phyloP scores from a whole-genome alignment of 2,797 vertebrate species.

The Todus mexicanus region DNA sequence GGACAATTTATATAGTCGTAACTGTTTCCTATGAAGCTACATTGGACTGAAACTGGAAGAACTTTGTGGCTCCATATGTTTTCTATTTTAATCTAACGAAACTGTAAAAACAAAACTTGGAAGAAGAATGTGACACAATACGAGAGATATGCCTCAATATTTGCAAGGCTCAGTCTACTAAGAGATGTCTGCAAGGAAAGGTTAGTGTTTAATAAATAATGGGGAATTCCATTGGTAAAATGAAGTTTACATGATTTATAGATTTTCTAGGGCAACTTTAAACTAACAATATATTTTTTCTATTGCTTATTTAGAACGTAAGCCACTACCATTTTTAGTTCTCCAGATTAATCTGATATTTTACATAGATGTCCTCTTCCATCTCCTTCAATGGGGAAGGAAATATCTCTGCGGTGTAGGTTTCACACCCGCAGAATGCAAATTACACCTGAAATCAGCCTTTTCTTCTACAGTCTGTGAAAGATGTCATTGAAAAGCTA shows the following conservation, averaged over 20 bases:
- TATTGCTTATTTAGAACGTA: neutral
- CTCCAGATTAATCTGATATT: neutral
- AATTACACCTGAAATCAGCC: neutral
- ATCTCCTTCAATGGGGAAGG: neutral
- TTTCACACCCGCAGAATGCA: neutral
- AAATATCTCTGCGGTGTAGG: neutral
- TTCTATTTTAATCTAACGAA: constrained; percentile 21
- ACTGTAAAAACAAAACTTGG: neutral
- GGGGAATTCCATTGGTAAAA: constrained; percentile 6
- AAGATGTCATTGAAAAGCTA: neutral
- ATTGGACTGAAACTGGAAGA: neutral
- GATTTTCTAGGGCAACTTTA: neutral
- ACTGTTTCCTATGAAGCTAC: neutral
- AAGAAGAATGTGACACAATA: neutral
- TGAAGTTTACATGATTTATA: neutral
- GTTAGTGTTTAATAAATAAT: neutral
- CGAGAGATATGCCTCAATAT: neutral
- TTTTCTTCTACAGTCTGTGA: neutral
- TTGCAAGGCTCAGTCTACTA: neutral
- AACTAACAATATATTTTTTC: neutral
- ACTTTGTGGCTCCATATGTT: neutral
- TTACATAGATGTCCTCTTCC: neutral
- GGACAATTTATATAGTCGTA: neutral
- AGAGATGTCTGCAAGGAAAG: neutral
- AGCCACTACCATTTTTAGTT: neutral